These are phyloP conservation scores for Phataginus tricuspis DNA, from an alignment of 2,797 vertebrate genomes.

Conservation along the genomic window DNA sequence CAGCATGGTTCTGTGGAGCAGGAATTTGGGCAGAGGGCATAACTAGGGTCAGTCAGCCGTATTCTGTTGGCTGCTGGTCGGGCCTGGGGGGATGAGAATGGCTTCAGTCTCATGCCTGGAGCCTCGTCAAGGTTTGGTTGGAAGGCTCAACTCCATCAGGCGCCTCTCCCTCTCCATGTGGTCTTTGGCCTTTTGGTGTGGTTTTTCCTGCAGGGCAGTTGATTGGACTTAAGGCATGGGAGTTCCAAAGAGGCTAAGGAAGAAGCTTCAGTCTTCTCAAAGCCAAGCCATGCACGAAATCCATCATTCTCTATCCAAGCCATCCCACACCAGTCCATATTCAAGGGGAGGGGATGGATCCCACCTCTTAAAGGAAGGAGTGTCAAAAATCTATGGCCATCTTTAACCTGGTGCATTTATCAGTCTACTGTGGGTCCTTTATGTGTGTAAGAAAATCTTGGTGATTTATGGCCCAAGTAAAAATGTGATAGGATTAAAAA, in stretches of 20 bases:
- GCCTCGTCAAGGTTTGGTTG: background rate
- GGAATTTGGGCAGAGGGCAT: background rate
- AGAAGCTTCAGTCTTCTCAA: background rate
- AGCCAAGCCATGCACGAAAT: background rate
- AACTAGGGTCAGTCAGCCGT: background rate
- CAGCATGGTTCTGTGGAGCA: background rate
- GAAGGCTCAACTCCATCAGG: background rate
- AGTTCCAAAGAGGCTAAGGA: background rate
- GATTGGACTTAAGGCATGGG: too few relatives aligned
- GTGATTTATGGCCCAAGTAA: background rate
- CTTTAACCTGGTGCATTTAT: background rate
- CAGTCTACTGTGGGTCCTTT: background rate
- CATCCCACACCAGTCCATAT: background rate
- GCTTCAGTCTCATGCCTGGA: background rate
- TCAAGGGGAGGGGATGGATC: background rate
- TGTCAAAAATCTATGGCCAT: background rate
- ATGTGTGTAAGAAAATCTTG: background rate
- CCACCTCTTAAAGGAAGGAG: background rate
- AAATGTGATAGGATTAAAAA: background rate
- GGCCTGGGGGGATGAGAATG: too few relatives aligned
- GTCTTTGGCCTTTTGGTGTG: background rate
- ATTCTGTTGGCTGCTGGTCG: background rate
- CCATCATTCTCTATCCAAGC: background rate
- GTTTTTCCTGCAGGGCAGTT: background rate
- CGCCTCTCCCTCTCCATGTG: background rate